Base-by-base conservation (phyloP, 2,797 vertebrate species). In the Gallinago solitaria region DNA sequence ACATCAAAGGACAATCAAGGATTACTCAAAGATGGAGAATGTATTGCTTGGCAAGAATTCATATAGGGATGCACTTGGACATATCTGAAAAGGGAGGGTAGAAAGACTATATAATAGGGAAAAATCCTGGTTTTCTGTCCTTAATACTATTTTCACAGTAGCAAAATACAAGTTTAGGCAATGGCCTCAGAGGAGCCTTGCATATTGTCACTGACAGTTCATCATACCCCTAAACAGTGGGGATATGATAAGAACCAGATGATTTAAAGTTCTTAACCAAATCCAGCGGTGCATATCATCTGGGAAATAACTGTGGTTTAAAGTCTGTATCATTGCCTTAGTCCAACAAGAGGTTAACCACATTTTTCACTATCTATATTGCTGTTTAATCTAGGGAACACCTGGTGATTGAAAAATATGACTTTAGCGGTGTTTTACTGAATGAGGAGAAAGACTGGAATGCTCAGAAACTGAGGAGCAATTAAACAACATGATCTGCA, bases 171-270 rank as follows among this genome's bases (percentile, higher is more conserved):
- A 77, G 32, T 96, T 95, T 87, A 91, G 68, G 56, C 86, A 92
- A 23, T 78, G 89, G 86, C 87, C 92, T 95, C 93, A 83, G 83
- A 89, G 86, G 84, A 93, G 79, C 56, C 16, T 71, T 97, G 92
- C 14, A 5, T 96, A 69, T 89, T 96, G 91, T 97, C 96, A 93
- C 71, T 95, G 91, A 84, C 95, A 96, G 82, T 91, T 97, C 95
- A 95, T 97, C 93, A 94, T 89, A 91, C 73, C 61, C 83, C 83
- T 83, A 86, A 96, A 90, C 83, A 96, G 79, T 74, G 30, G 35
- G 67, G 50, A 50, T 96, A 50, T 97, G 96, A 97, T 97, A 98
- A 96, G 95, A 97, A 97, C 93, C 96, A 98, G 97, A 97, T 96
- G 93, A 97, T 96, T 88, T 25, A 48, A 91, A 95, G 97, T 97